Evolutionary conservation across 2,888 invertebrate species (phyloP).

Genomic region (Orthonychiurus folsomi): DNA sequence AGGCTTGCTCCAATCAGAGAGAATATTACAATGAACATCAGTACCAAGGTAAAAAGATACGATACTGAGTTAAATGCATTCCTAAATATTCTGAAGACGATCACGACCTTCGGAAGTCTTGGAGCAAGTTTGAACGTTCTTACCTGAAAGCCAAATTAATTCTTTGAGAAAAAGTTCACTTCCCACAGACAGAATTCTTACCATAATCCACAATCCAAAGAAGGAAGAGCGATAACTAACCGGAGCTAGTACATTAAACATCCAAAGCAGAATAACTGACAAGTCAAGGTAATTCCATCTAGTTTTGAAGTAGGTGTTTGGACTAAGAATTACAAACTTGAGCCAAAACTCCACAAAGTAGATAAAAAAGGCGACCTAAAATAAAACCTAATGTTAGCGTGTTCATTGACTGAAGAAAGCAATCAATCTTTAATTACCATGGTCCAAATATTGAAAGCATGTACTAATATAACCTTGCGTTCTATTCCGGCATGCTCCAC

Average conservation of each 20-base stretch:
- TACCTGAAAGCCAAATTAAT: not conserved
- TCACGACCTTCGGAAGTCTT: not conserved
- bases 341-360: not conserved
- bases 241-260: too few relatives aligned
- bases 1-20: not conserved
- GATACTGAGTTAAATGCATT: not conserved
- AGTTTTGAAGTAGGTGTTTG: not conserved
- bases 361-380: not conserved
- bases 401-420: too few relatives aligned
- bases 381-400: not conserved
- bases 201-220: not conserved
- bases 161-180: not conserved
- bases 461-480: too few relatives aligned
- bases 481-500: too few relatives aligned
- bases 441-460: too few relatives aligned
- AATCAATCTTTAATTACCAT: too few relatives aligned
- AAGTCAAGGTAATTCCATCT: not conserved
- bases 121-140: not conserved
- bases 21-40: not conserved
- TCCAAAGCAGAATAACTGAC: too few relatives aligned
- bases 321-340: not conserved
- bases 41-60: not conserved
- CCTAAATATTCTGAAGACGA: not conserved
- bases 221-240: too few relatives aligned
- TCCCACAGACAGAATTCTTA: not conserved